Base-by-base conservation (phyloP, 2,888 invertebrate species). In the Pseudococcus viburni region DNA sequence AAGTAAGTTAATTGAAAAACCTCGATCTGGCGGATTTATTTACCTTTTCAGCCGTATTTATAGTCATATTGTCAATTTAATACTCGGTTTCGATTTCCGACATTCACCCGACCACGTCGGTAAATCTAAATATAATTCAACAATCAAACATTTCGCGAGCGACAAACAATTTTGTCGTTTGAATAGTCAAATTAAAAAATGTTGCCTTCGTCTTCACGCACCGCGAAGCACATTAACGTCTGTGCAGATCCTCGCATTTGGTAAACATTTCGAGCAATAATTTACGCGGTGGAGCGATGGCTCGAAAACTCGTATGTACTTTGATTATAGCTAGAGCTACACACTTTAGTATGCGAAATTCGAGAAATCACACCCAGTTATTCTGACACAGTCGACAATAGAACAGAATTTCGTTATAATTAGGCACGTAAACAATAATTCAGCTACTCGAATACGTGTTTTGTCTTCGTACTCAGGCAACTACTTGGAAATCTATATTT, bases 351-450 rank as follows among this genome's bases (percentile, higher is more conserved):
- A 33, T 33, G 26, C 26, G 26, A 33, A 33, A 33, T 33, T 2
- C 64, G 19, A 5, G 9, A 64, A 64, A 22, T 19, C 11, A 9
- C 64, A 22, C 22, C n/a, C 12, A 15, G 5, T 0, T 17, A 17
- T 51, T 51, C 51, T 51, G 8, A 51, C 15, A 4, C 51, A 51
- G 15, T 15, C 17, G 51, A 51, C 51, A 51, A 51, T 51, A 51
- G 51, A 51, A 64, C 22, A 19, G 7, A 64, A 19, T 64, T 64
- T 64, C 64, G 64, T 22, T 22, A 64, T 64, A 64, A 64, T 64
- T 22, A n/a, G n/a, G n/a, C n/a, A 64, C 64, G 64, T 64, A 64
- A 64, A 64, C 64, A 64, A 22, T 12, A 64, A 64, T 64, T 64
- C 8, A 64, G 51, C 51, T 11, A 51, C 17, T 51, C 15, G 5